Conservation (phyloP, 2,888 invertebrate species). For the Pachymerium ferrugineum region DNA sequence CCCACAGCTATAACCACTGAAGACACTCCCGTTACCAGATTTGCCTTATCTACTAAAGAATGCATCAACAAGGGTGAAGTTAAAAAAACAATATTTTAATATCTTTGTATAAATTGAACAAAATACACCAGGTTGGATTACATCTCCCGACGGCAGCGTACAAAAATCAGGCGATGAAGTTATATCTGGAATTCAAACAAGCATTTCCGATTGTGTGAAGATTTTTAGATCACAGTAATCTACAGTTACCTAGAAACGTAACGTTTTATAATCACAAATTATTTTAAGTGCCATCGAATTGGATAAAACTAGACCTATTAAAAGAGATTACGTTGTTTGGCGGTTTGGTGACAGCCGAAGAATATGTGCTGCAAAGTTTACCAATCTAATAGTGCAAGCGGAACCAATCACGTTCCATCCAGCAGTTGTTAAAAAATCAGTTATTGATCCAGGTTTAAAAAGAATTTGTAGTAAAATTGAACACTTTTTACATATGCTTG, state of each 20-base stretch:
- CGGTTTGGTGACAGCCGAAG: constrained; percentile 23
- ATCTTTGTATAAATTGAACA: no score
- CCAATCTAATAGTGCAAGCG: neutral
- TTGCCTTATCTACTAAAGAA: constrained; percentile 7
- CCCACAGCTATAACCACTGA: neutral
- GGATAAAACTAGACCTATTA: neutral
- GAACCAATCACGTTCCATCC: neutral
- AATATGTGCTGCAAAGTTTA: neutral
- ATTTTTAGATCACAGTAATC: neutral
- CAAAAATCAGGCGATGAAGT: neutral
- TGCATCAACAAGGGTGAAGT: neutral
- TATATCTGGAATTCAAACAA: neutral
- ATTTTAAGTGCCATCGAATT: neutral
- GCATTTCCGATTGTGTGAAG: neutral
- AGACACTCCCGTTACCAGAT: neutral
- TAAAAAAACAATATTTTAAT: no score
- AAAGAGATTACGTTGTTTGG: constrained; percentile 5
- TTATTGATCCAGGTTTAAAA: neutral
- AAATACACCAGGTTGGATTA: neutral
- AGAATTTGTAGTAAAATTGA: no score
- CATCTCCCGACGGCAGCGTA: neutral
- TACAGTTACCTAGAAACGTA: no score
- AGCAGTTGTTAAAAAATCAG: neutral
- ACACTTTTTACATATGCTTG: no score
- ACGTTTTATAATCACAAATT: neutral